Conservation (phyloP, 2,888 invertebrate genomes). For the Metopia argyrocephala region DNA sequence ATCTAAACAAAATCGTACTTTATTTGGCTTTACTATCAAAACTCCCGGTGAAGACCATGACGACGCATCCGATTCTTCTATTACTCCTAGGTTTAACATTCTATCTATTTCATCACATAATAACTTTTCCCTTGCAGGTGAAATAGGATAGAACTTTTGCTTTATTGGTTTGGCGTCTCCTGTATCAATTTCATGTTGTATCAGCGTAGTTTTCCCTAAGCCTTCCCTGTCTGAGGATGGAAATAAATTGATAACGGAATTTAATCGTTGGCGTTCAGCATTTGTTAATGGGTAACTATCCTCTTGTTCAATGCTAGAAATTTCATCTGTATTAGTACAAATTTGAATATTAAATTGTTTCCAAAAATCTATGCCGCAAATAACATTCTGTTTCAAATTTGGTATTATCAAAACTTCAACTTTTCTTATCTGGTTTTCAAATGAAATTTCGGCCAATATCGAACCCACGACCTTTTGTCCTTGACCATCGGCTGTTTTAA, state of each 20-base stretch:
- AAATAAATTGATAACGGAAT: neutral
- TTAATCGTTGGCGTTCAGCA: neutral
- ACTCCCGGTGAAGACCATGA: slow-evolving; percentile 14
- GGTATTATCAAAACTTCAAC: too few relatives aligned
- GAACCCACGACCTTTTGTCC: neutral
- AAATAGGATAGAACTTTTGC: slow-evolving; percentile 12
- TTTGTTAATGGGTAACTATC: neutral
- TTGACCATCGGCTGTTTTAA: slow-evolving; percentile 3
- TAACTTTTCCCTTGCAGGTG: slow-evolving; percentile 9
- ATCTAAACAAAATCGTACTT: neutral
- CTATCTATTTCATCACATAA: slow-evolving; percentile 14
- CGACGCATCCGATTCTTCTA: neutral
- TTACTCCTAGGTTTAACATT: neutral
- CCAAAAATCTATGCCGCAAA: slow-evolving; percentile 6
- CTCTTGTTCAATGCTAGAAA: neutral
- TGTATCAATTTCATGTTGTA: slow-evolving; percentile 9
- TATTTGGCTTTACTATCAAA: neutral
- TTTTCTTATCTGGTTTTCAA: too few relatives aligned
- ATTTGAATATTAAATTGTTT: neutral
- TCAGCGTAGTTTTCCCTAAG: neutral
- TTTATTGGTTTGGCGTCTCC: slow-evolving; percentile 11
- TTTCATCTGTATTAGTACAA: neutral
- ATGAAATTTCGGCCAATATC: too few relatives aligned
- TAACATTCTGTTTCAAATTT: slow-evolving; percentile 1
- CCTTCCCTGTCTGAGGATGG: neutral